Evolutionary conservation across 2,888 invertebrate genomes (phyloP).

Genomic region (Nomada goodeniana): DNA sequence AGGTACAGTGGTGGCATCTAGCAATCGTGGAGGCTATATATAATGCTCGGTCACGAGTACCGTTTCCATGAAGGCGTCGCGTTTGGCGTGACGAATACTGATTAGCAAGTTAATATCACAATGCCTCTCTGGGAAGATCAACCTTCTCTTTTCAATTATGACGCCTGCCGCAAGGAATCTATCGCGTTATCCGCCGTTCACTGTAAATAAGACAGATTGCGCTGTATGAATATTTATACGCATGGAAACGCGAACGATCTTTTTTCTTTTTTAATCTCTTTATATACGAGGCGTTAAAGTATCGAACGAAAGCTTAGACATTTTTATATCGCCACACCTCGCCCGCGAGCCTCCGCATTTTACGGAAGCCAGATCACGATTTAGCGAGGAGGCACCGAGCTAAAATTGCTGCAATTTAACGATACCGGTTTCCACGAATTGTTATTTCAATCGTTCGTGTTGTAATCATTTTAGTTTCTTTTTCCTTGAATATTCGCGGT

Average conservation of each 20-base stretch:
- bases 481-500: not conserved
- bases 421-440: conserved; percentile 26
- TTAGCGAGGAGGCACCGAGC: not conserved
- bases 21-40: not conserved
- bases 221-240: too few relatives aligned
- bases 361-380: not conserved
- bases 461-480: not conserved
- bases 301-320: not conserved
- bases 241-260: not conserved
- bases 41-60: conserved; percentile 15
- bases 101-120: conserved; percentile 33
- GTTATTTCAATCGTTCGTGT: not conserved
- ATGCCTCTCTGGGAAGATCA: not conserved
- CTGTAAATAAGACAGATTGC: conserved; percentile 7
- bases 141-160: conserved; percentile 23
- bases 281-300: too few relatives aligned
- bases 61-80: conserved; percentile 41
- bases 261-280: too few relatives aligned
- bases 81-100: conserved; percentile 41
- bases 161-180: conserved; percentile 29
- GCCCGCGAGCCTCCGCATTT: not conserved
- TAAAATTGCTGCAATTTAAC: conserved; percentile 27
- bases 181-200: conserved; percentile 24
- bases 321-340: not conserved
- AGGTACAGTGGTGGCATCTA: not conserved